Base-by-base conservation (phyloP, 2,888 invertebrate genomes). In the Cosmorhoe ocellata region DNA sequence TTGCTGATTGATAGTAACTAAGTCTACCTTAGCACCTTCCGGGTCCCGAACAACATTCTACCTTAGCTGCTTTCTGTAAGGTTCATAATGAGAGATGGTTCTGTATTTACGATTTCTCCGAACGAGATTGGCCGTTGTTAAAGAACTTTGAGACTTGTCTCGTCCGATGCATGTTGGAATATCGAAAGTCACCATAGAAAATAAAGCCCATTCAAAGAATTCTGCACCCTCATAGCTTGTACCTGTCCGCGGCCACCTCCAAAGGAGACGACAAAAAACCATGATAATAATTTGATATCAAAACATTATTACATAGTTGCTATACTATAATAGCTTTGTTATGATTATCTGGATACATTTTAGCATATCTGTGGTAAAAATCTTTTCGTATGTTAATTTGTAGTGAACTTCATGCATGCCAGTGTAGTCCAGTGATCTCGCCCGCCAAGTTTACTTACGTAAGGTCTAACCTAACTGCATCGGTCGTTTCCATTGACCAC, bases 211-310 rank as follows among this genome's bases (percentile, higher is more conserved):
- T 89, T 89, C 86, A 89, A 83, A 74, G 84, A 90, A 89, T 89
- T 88, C 87, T 89, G 89, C 90, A 89, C 81, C 89, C 88, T 89
- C 89, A 87, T 84, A 86, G 77, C 78, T 63, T 71, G 81, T 89
- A 89, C 88, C 89, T 89, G 87, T 83, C 74, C 76, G 83, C 87
- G 85, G 88, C 86, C 87, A 84, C 84, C 84, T 78, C 86, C 78
- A 84, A 84, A 85, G 84, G 79, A 75, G 72, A 72, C 71, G 70
- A 86, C 81, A 85, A 87, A 89, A 89, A 88, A 87, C 78, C 85
- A 88, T 89, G 88, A 84, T 85, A 88, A 89, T 87, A 18, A 81
- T 81, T 74, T 80, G 79, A 86, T 85, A 84, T 83, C 78, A 68
- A 74, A 72, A 76, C 80, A 86, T 88, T 88, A 83, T 87, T 85